Base-by-base conservation (phyloP, 1,140 invertebrate species). In the Brachionus rubens region DNA sequence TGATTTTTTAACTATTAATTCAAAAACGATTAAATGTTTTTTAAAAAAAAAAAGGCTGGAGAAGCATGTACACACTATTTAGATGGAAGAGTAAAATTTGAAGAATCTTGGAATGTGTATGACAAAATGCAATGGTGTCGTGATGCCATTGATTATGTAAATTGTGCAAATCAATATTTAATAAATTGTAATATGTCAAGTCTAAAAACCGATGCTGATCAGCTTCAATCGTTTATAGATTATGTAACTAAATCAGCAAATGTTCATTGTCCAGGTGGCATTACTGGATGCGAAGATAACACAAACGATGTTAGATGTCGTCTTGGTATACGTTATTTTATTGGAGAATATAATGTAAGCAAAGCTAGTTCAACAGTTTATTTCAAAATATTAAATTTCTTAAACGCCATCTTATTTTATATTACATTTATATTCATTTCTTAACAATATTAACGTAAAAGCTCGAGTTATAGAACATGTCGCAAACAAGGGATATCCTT, bases 91-190 rank as follows among this genome's bases (percentile, higher is more conserved):
- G 24, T 62, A 14, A 12, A 48, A 24, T 76, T 65, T 28, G 54
- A 76, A 21, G 48, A 36, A 36, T 52, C 24, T 19, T 76, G 75
- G 75, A 62, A 46, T 47, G 36, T 48, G 1, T 62, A 59, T 62
- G 75, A 59, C n/a, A 76, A 76, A 76, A 76, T 76, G 52, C 36
- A 76, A 62, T 76, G 75, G 75, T 76, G 75, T 21, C 26, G 30
- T 30, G 54, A 76, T 36, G 19, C 43, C 5, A 43, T 59, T 19
- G 54, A 65, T 40, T 76, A 76, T 65, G 54, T 76, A 14, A 46
- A 62, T 24, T 76, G 75, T 62, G 52, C 75, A 6, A 48, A 48
- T 36, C 52, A 76, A 50, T 47, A 28, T 14, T n/a, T 76, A n/a
- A 62, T 59, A 5, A 59, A 76, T 52, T 76, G 75, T 47, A 76